Base-by-base conservation (phyloP, 1,140 invertebrate genomes). In the Samia ricini region DNA sequence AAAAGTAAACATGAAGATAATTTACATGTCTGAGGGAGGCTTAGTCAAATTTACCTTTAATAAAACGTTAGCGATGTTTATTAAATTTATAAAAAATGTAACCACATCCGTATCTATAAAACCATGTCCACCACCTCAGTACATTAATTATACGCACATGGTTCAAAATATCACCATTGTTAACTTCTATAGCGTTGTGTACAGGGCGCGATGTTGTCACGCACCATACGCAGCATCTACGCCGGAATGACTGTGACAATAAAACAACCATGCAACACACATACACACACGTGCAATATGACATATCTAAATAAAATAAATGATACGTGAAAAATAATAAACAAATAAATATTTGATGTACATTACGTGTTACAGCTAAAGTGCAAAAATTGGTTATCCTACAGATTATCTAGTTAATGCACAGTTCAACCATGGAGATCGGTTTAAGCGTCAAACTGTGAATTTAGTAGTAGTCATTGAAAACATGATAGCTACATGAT, bases 151-250 rank as follows among this genome's bases (percentile, higher is more conserved):
- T 89, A 89, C 86, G 79, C 86, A 89, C 85, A 71, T 77, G 71
- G 60, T 84, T 74, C 61, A 49, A 57, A 68, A 74, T 69, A 66
- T 83, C 74, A 66, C 59, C 61, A 72, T 66, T 76, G 64, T 76
- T 71, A 76, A 80, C 69, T 71, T 68, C 71, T 64, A 75, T 74
- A 81, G 76, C 67, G 60, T 75, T 82, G 71, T 83, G 74, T 82
- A 85, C 68, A 57, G 82, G 74, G 71, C 63, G 70, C 60, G 76
- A 77, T 67, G 73, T 74, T 52, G 74, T 67, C 68, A 85, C 68
- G 71, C 85, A 89, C 85, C 83, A 88, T 52, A 75, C 71, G 72
- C 87, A 88, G 84, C 85, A 88, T 51, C 83, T 72, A 64, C 85
- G 83, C 76, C 84, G 84, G 66, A 86, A 72, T 60, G 81, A 86